A percentile compares a stretch with the other conserved stretches of the same genome.
These are phyloP conservation scores for Pardalotus punctatus DNA, from an alignment of 2,113 vertebrate species.

Conservation along the genomic window DNA sequence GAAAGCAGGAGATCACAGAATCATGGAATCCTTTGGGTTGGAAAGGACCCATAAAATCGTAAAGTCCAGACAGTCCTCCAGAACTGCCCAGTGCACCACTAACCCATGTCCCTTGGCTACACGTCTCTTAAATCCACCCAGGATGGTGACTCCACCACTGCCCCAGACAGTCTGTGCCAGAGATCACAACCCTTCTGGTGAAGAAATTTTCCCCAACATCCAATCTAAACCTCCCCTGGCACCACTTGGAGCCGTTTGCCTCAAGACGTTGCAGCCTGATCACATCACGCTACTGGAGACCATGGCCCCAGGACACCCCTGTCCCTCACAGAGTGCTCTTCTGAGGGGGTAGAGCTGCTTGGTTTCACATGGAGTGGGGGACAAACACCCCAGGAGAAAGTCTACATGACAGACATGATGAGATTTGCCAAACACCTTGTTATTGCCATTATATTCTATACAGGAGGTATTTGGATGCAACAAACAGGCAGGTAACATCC, in stretches of 20 bases:
- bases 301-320: rapidly evolving
- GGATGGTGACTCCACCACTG: not conserved
- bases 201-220: not conserved
- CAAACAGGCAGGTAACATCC: not conserved
- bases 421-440: not conserved
- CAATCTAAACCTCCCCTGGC: not conserved
- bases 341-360: not conserved
- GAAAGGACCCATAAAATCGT: not conserved
- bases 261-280: not conserved
- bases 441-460: not conserved
- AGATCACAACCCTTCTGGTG: not conserved
- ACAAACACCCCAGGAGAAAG: not conserved
- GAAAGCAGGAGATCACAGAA: not conserved
- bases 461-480: not conserved
- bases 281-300: not conserved
- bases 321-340: not conserved
- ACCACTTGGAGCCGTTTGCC: not conserved
- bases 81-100: not conserved
- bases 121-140: not conserved
- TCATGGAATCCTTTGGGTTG: not conserved
- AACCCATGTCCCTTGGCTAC: too few relatives aligned
- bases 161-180: not conserved
- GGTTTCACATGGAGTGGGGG: rapidly evolving
- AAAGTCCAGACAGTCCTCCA: not conserved
- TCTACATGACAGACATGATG: not conserved